Percentiles rank a stretch among this genome's conserved stretches.
phyloP scores from a whole-genome alignment of 2,888 invertebrate species.

The Mechanitis messenoides region DNA sequence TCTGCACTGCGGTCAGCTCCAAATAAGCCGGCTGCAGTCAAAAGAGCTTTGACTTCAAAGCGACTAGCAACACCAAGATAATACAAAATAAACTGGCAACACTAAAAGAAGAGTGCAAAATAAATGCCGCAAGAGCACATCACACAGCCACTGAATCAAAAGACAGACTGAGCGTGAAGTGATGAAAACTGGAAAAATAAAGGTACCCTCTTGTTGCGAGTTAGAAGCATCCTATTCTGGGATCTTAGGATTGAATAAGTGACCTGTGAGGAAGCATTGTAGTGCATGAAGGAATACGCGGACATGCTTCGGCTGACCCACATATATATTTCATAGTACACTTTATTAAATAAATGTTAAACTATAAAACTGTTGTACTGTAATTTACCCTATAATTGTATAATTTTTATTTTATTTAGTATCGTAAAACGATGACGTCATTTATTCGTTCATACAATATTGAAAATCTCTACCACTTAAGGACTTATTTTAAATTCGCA shows the following conservation, averaged over 20 bases:
- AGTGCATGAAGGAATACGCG: too few relatives aligned
- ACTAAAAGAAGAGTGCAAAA: constrained; percentile 71
- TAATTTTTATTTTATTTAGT: too few relatives aligned
- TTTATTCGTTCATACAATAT: too few relatives aligned
- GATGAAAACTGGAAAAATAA: constrained; percentile 73
- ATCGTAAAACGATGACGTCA: too few relatives aligned
- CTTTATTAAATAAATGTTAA: too few relatives aligned
- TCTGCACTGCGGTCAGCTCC: constrained; percentile 59
- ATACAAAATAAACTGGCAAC: constrained; percentile 55
- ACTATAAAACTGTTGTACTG: too few relatives aligned
- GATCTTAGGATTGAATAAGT: constrained; percentile 41
- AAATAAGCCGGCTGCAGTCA: constrained; percentile 55
- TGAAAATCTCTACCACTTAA: too few relatives aligned
- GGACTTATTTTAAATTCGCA: too few relatives aligned
- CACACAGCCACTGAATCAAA: constrained; percentile 75
- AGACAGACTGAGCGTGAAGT: constrained; percentile 71
- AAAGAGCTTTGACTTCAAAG: constrained; percentile 75
- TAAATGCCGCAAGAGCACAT: constrained; percentile 72
- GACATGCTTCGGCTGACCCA: too few relatives aligned
- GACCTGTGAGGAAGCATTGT: constrained; percentile 10
- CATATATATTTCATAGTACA: too few relatives aligned
- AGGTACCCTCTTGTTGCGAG: constrained; percentile 47
- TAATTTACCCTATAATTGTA: too few relatives aligned
- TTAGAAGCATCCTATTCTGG: constrained; percentile 62
- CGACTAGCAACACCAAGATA: constrained; percentile 40